These are phyloP conservation scores for Botia kubotai DNA, from an alignment of 2,797 vertebrate species.

Conservation along the genomic window DNA sequence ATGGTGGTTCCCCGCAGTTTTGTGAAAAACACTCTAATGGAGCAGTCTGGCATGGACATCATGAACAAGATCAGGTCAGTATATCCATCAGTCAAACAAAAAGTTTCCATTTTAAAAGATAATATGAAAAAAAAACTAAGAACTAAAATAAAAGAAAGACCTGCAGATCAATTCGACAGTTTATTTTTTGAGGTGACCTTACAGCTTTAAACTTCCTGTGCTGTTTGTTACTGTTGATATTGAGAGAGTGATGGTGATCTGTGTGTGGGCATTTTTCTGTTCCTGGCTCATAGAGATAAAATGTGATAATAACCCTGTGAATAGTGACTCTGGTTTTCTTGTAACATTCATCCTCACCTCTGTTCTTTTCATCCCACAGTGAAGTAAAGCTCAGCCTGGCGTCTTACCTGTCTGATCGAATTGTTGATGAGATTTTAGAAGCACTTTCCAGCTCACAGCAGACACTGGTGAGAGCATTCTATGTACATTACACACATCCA, in stretches of 20 bases:
- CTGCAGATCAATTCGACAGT: background rate
- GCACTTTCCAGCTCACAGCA: slow-evolving; percentile 90
- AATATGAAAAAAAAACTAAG: background rate
- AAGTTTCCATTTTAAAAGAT: background rate
- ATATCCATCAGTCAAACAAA: background rate
- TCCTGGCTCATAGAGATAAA: background rate
- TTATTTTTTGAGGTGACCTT: background rate
- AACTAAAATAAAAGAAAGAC: too few relatives aligned
- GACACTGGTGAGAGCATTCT: slow-evolving; percentile 82
- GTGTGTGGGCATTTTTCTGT: background rate
- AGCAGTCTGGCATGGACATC: slow-evolving; percentile 96
- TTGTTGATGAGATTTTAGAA: slow-evolving; percentile 95
- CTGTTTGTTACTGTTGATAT: background rate
- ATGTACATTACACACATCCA: background rate
- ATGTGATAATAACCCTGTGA: background rate
- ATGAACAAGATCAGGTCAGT: slow-evolving; percentile 96
- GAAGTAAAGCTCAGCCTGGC: slow-evolving; percentile 95
- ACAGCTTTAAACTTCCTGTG: background rate
- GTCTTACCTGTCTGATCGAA: slow-evolving; percentile 93
- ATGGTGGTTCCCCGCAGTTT: slow-evolving; percentile 92
- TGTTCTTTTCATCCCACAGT: slow-evolving; percentile 68
- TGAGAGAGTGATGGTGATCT: background rate
- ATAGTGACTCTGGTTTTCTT: background rate
- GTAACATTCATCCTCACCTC: background rate
- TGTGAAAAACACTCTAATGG: slow-evolving; percentile 92